phyloP scores from a whole-genome alignment of 1,140 invertebrate genomes.

The Lepidurus packardi region DNA sequence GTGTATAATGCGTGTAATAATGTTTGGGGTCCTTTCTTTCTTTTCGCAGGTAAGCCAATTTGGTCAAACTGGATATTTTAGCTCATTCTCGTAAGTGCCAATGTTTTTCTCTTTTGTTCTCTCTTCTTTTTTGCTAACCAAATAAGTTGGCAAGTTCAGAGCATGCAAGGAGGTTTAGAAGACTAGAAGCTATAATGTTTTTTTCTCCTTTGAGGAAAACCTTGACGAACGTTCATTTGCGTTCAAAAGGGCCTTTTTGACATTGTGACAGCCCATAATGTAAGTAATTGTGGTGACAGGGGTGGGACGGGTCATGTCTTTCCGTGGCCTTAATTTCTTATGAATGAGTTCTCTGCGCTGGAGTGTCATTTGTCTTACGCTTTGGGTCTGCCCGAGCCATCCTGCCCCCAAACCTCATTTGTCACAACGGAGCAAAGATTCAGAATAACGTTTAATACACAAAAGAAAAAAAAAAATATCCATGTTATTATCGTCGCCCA shows the following conservation, averaged over 20 bases:
- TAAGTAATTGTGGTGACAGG: slow-evolving; percentile 19
- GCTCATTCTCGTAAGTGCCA: neutral
- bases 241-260: neutral
- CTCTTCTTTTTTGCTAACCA: neutral
- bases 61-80: neutral
- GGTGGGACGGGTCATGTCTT: slow-evolving; percentile 4
- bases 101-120: neutral
- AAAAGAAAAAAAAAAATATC: neutral
- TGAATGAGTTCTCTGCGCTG: neutral
- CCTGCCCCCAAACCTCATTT: neutral
- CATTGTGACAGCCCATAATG: neutral
- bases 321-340: neutral
- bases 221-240: neutral
- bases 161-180: neutral
- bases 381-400: neutral
- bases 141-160: neutral
- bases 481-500: neutral
- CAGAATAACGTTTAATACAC: neutral
- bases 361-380: neutral
- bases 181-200: neutral
- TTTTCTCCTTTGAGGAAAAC: neutral
- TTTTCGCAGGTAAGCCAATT: neutral
- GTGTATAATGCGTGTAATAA: neutral
- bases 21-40: neutral
- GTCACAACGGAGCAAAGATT: neutral